A percentile compares a stretch with the other conserved stretches of the same genome.
These are phyloP conservation scores for Phorcus lineatus DNA, from an alignment of 2,888 invertebrate genomes.

Conservation along the genomic window DNA sequence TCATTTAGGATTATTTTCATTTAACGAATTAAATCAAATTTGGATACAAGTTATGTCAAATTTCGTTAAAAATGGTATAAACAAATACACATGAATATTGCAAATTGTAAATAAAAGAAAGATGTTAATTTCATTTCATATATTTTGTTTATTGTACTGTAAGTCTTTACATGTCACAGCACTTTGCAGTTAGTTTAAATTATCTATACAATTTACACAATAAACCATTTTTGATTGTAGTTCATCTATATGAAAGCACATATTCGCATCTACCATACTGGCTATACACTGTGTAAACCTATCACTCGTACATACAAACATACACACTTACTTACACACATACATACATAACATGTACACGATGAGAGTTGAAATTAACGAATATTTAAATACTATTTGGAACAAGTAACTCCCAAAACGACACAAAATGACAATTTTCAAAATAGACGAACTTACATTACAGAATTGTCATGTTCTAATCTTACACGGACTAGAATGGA, in stretches of 20 bases:
- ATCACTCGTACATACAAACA: not conserved
- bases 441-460: not conserved
- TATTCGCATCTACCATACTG: not conserved
- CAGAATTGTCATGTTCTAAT: not conserved
- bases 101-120: not conserved
- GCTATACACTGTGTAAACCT: conserved; percentile 1
- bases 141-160: conserved; percentile 20
- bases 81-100: no score
- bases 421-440: not conserved
- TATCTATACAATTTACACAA: conserved; percentile 22
- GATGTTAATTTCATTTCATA: conserved; percentile 10
- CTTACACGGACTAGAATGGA: not conserved
- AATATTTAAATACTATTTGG: conserved; percentile 16
- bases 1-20: no score
- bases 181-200: not conserved
- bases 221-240: conserved; percentile 2
- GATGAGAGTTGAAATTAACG: conserved; percentile 3
- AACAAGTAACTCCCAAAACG: not conserved
- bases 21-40: no score
- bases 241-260: not conserved
- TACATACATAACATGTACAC: conserved; percentile 8
- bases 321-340: not conserved
- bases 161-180: conserved; percentile 17
- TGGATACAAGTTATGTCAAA: no score
- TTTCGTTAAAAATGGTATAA: no score